These are phyloP conservation scores for Episyrphus balteatus DNA, from an alignment of 1,140 invertebrate genomes.

Conservation along the genomic window DNA sequence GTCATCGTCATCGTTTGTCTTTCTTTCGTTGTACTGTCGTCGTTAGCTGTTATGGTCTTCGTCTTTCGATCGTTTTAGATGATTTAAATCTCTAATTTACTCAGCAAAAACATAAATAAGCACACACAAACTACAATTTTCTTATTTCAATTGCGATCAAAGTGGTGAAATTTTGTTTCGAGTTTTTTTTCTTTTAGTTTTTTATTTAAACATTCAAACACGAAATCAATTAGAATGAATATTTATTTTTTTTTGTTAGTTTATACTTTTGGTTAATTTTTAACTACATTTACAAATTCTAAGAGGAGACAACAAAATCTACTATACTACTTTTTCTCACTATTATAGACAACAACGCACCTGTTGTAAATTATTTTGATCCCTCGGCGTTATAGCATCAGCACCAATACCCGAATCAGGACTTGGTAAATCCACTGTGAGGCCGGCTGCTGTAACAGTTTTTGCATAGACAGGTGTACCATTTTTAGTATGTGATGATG, in stretches of 20 bases:
- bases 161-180: not conserved
- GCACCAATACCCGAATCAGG: conserved; percentile 86
- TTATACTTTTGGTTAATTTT: too few relatives aligned
- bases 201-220: not conserved
- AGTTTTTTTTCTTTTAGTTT: not conserved
- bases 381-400: conserved; percentile 78
- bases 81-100: not conserved
- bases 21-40: too few relatives aligned
- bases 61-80: not conserved
- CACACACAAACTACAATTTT: not conserved
- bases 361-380: conserved; percentile 79
- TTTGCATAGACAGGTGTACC: conserved; percentile 32
- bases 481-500: conserved; percentile 7
- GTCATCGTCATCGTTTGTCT: too few relatives aligned
- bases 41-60: too few relatives aligned
- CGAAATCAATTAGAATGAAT: not conserved
- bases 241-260: too few relatives aligned
- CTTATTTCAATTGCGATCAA: not conserved
- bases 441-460: conserved; percentile 49
- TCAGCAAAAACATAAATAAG: not conserved
- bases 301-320: too few relatives aligned
- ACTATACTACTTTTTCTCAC: too few relatives aligned
- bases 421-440: conserved; percentile 82
- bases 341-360: conserved; percentile 43
- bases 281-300: too few relatives aligned